Evolutionary conservation across 2,888 invertebrate species (phyloP), one percentile per base, ranked within the genome.

Genomic region (Pachliopta kotzebuea): DNA sequence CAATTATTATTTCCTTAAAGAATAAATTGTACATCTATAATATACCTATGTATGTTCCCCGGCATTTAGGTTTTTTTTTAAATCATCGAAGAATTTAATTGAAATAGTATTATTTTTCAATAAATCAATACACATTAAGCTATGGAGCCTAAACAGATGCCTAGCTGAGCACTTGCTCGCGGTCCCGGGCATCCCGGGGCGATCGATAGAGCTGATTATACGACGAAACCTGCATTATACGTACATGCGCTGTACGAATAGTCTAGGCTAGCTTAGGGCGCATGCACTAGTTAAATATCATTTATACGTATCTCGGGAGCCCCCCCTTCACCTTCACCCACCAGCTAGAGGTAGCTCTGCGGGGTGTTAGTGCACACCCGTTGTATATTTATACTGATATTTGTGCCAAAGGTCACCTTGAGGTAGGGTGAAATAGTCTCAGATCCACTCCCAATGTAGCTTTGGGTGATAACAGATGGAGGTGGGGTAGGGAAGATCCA

Each of bases 151-250:
- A 45, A 14, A n/a, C 2, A 45, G 6, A 14, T n/a, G 14, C 45
- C n/a, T 11, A 56, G 18, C 56, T 45, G 24, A 18, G 45, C 37
- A 8, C 20, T 29, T n/a, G 42, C 42, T 18, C 17, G 11, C 18
- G 37, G 24, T 42, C 17, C 20, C 60, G 54, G 42, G 42, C 24
- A 42, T 17, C 50, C 21, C 54, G 14, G 24, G 4, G 53, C 20
- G 60, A 45, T 60, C 60, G 45, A 60, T 60, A 20, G 9, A 60
- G 60, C 54, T 20, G 23, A 20, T 37, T 24, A 37, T n/a, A 18
- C 23, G 20, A 20, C 20, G 17, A 9, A 24, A 53, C 42, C 21
- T 55, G 45, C 29, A 29, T 50, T n/a, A 20, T 9, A 14, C 20
- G 26, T 26, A 45, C 42, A 54, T 60, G 45, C 54, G 54, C 60